Conservation (phyloP, 2,797 vertebrate species). For the Fundulus diaphanus region DNA sequence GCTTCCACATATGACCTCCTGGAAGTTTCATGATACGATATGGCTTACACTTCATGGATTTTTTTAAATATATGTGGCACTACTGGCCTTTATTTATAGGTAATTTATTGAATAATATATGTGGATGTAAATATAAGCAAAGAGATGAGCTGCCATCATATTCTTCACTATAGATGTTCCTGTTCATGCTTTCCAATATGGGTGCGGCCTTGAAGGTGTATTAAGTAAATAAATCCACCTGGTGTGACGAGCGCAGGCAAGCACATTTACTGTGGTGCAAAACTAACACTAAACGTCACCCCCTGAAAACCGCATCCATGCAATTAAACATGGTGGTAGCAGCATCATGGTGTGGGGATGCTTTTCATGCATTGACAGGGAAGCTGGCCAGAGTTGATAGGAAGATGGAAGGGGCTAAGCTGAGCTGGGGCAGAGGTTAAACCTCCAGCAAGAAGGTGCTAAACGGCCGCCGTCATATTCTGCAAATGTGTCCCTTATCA, state of each 20-base stretch:
- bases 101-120: constrained; percentile 6
- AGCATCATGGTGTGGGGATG: not conserved
- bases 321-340: not conserved
- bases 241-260: not conserved
- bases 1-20: constrained; percentile 87
- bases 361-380: too few relatives aligned
- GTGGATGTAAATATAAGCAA: constrained; percentile 3
- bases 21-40: constrained; percentile 53
- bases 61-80: too few relatives aligned
- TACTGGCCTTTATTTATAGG: too few relatives aligned
- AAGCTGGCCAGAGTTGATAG: not conserved
- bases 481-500: constrained; percentile 1
- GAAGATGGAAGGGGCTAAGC: not conserved
- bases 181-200: not conserved
- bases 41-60: constrained; percentile 29
- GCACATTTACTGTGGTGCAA: not conserved
- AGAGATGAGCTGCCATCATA: not conserved
- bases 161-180: not conserved
- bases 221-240: not conserved
- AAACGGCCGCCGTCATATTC: not conserved
- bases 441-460: not conserved
- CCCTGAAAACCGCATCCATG: not conserved
- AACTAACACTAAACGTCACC: not conserved
- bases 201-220: not conserved
- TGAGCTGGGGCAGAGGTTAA: not conserved